These are phyloP conservation scores for Rhopalosiphum padi DNA, from an alignment of 1,140 invertebrate species.

Conservation along the genomic window DNA sequence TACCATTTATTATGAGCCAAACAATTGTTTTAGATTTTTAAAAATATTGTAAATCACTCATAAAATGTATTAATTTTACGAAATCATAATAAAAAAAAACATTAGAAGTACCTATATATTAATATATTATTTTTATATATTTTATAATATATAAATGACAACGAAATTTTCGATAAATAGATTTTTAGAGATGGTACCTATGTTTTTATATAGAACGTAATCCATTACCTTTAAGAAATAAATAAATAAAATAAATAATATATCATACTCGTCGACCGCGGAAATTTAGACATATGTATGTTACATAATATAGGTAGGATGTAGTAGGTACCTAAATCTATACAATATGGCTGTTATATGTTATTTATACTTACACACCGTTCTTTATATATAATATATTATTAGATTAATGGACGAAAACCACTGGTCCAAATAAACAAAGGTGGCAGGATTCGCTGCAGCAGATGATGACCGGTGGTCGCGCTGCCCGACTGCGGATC, in stretches of 20 bases:
- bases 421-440: background rate
- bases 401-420: conserved; percentile 4
- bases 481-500: background rate
- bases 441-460: background rate
- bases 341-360: too few relatives aligned
- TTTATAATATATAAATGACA: background rate
- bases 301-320: background rate
- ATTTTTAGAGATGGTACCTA: background rate
- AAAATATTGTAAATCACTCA: background rate
- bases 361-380: background rate
- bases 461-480: background rate
- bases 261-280: background rate
- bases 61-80: background rate
- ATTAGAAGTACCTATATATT: background rate
- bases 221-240: background rate
- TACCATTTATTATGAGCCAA: background rate
- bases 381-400: background rate
- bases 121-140: too few relatives aligned
- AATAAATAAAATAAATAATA: background rate
- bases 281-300: background rate
- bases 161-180: background rate
- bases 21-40: background rate
- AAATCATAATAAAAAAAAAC: background rate
- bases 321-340: background rate
- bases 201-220: background rate